Evolutionary conservation across 1,140 invertebrate species (phyloP).

Genomic region (Choristoneura fumiferana): DNA sequence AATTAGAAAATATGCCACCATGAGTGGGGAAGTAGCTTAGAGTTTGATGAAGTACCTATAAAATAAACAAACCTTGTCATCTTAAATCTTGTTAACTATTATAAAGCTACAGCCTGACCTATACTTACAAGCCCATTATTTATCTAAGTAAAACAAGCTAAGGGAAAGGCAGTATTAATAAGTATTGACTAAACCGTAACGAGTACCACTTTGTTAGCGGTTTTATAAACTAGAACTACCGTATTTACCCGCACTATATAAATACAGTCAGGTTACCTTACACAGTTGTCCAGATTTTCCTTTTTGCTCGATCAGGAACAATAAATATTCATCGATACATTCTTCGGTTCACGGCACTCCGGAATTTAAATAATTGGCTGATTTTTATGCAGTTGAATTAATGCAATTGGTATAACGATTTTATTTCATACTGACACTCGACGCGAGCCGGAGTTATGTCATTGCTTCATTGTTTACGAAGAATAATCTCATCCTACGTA

Average conservation of each 20-base stretch:
- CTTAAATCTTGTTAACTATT: too few species aligned
- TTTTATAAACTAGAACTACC: not conserved
- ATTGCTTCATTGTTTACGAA: too few species aligned
- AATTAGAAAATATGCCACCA: too few species aligned
- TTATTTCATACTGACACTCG: constrained; percentile 36
- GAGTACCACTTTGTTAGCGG: not conserved
- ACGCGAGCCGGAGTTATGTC: not conserved
- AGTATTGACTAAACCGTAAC: not conserved
- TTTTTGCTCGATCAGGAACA: constrained; percentile 51
- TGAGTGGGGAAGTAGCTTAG: too few species aligned
- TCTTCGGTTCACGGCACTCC: constrained; percentile 58
- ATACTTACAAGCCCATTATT: not conserved
- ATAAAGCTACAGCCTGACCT: not conserved
- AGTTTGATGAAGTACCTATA: too few species aligned
- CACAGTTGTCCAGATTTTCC: not conserved
- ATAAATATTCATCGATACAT: constrained; percentile 73
- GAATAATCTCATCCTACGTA: too few species aligned
- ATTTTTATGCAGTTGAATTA: constrained; percentile 75
- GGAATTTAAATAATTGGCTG: constrained; percentile 76
- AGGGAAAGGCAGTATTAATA: constrained; percentile 2
- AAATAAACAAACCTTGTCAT: too few species aligned
- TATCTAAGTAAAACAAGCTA: not conserved
- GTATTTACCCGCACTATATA: too few species aligned
- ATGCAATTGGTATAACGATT: constrained; percentile 67
- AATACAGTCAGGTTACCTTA: too few species aligned